Evolutionary conservation across 2,113 vertebrate genomes (phyloP), one percentile per base, ranked within the genome.

Genomic region (Pongo abelii): DNA sequence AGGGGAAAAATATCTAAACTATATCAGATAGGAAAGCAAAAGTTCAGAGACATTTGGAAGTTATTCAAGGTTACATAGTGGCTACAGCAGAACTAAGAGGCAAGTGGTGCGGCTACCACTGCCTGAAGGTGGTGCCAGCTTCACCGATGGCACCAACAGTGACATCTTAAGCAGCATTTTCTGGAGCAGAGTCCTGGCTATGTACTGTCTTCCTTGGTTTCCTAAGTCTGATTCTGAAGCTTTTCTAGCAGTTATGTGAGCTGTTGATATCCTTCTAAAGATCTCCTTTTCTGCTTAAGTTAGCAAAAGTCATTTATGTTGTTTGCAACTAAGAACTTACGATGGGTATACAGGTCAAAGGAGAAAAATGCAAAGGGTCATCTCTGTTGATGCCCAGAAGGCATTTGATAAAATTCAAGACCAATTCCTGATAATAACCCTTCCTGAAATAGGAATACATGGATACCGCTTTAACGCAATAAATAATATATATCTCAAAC

Each of bases 401-500:
- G 59, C 9, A 83, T 93, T 38, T 93, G 89, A 92, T 43, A 92
- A 95, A 93, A 87, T 59, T 64, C 61, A 92, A 95, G 79, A 91
- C 80, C 91, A 80, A 64, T 94, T 95, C 96, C 70, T 97, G 88
- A 89, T 83, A 84, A 96, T 70, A 89, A 91, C 14, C 12, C 84
- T 85, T 88, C 94, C 92, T 89, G 85, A 93, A 93, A 78, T n/a
- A 83, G 59, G 79, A 96, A 83, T 75, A 97, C 95, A 95, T 96
- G 94, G 94, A 96, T 52, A 61, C 59, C 95, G 97, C 94, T 97
- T 96, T 89, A 92, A 94, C 89, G 95, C n/a, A 81, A 97, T 97
- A 92, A 98, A 98, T 98, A 98, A 98, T 98, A 93, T 94, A 97
- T 97, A 92, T 72, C 88, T 94, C 55, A 93, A 96, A 89, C 61